Percentiles rank a stretch among this genome's conserved stretches.
phyloP scores from a whole-genome alignment of 2,113 vertebrate species.

The Micronisus gabar region DNA sequence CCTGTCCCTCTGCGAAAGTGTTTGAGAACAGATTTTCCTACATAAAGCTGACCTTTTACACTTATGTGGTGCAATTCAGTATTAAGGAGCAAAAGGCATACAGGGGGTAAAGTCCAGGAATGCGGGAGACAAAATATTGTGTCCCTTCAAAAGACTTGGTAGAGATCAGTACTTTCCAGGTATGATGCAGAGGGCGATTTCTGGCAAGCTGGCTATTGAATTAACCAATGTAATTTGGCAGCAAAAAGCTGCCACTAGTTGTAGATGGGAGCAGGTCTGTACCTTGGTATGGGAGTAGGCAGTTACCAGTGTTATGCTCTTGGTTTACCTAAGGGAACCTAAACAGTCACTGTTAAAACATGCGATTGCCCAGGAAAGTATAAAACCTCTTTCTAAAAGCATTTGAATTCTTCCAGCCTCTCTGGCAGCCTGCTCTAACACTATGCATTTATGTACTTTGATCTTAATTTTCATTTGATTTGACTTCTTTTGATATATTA shows the following conservation, averaged over 20 bases:
- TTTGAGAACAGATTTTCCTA: not conserved
- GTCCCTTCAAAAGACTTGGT: not conserved
- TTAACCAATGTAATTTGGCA: not conserved
- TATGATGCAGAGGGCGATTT: not conserved
- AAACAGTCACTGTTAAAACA: not conserved
- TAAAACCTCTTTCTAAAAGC: not conserved
- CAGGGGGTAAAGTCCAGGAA: not conserved
- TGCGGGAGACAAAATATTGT: not conserved
- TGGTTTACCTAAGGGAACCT: not conserved
- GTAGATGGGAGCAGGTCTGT: not conserved
- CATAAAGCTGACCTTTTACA: not conserved
- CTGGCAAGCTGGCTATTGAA: not conserved
- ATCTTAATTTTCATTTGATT: not conserved
- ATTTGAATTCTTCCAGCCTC: not conserved
- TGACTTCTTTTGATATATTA: not conserved
- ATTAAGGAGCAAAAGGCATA: not conserved
- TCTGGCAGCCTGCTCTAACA: not conserved
- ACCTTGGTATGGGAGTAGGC: not conserved
- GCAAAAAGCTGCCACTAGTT: not conserved
- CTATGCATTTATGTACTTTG: not conserved
- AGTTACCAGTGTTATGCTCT: not conserved
- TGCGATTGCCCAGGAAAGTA: not conserved
- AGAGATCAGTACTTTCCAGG: not conserved
- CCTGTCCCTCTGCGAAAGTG: not conserved
- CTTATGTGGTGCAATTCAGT: not conserved